Base-by-base conservation (phyloP, 2,888 invertebrate genomes). In the Torymus texanus region DNA sequence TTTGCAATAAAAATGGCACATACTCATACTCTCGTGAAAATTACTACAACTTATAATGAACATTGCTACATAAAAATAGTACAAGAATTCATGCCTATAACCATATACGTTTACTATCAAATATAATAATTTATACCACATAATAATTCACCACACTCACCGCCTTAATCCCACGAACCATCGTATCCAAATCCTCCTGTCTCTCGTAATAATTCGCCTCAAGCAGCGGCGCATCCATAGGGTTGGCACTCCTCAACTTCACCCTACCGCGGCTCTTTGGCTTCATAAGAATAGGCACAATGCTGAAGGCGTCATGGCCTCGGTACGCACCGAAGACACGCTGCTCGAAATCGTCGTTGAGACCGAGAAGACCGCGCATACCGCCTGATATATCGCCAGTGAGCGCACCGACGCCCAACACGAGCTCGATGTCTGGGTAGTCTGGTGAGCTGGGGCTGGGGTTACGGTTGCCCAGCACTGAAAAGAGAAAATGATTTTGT, bases 141-240 rank as follows among this genome's bases (percentile, higher is more conserved):
- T 8, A 41, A 41, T 8, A 41, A 41, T 41, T 41, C 41, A 8
- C 41, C 41, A 8, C 41, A 84, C 83, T 81, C 41, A 95, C 95
- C 92, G 94, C 91, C 87, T 94, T 93, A 55, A 95, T 92, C 59
- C 95, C 96, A 88, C 95, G 94, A 13, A 95, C 92, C 90, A 97
- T 92, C 5, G 94, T 93, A 21, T 91, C 90, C n/a, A 96, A 86
- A 88, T 98, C 97, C 50, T 93, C 92, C 3, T 92, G 92, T 85
- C 94, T 91, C 74, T 93, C 91, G 87, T 97, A 95, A 90, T 97
- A 98, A 90, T 97, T 97, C 0, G 96, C 94, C 68, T 95, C 92
- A 86, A 98, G 94, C 74, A 92, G 90, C 0, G 98, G 98, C 90
- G 94, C 94, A 73, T 95, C 94, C 29, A 93, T 91, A 0, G 97